Percentiles rank a stretch among this genome's conserved stretches.
Conservation (phyloP, 2,888 invertebrate genomes). For the Chloromyia formosa region DNA sequence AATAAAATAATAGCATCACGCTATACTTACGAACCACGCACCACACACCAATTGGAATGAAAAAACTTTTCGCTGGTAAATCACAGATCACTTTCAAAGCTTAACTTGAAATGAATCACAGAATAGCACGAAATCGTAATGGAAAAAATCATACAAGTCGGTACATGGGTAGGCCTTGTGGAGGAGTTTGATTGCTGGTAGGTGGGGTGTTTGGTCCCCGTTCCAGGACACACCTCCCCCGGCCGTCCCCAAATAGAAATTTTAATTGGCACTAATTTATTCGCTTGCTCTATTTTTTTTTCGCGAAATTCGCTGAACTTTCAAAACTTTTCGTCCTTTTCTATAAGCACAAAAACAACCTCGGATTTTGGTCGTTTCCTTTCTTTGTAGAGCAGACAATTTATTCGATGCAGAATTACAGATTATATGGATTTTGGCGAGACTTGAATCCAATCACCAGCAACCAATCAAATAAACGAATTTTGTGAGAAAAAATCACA, state of each 20-base stretch:
- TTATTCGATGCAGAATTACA: not conserved
- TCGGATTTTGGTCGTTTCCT: not conserved
- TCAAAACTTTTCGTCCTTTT: conserved; percentile 7
- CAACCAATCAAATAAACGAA: not conserved
- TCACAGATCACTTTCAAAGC: conserved; percentile 38
- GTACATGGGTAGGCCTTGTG: conserved; percentile 60
- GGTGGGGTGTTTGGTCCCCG: conserved; percentile 45
- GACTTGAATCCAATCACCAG: not conserved
- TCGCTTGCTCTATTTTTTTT: not conserved
- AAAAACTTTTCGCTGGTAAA: conserved; percentile 21
- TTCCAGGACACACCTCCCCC: conserved; percentile 64
- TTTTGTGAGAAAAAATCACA: not conserved
- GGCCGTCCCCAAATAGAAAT: conserved; percentile 60
- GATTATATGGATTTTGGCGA: not conserved
- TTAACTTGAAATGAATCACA: conserved; percentile 22
- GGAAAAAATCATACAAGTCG: conserved; percentile 45
- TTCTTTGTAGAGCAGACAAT: not conserved
- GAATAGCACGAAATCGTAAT: not conserved
- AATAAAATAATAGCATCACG: not conserved
- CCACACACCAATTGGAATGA: not conserved
- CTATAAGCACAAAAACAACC: not conserved
- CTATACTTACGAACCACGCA: conserved; percentile 33
- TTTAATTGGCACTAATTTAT: conserved; percentile 41
- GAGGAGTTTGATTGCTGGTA: conserved; percentile 63
- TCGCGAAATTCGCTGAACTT: not conserved